Conservation (phyloP, 2,888 invertebrate species). For the Euplagia quadripunctaria region DNA sequence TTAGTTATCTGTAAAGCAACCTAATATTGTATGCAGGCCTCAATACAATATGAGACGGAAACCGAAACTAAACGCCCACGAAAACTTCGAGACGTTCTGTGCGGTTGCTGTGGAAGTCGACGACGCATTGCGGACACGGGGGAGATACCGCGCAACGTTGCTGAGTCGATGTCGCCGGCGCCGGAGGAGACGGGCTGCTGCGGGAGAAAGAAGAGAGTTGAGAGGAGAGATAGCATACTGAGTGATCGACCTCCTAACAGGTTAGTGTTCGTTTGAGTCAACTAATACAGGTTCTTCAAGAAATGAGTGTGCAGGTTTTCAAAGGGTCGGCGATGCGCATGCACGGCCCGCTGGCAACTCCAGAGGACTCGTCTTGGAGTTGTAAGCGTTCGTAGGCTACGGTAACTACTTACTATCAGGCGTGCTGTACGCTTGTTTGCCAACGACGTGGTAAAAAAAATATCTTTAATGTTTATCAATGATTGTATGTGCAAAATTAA, state of each 20-base stretch:
- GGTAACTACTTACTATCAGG: too few relatives aligned
- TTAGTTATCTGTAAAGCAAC: too few relatives aligned
- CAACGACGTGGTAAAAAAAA: too few relatives aligned
- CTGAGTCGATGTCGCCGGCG: conserved; percentile 59
- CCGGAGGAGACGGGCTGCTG: conserved; percentile 75
- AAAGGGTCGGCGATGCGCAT: too few relatives aligned
- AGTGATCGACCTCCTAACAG: conserved; percentile 80
- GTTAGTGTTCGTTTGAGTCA: conserved; percentile 56
- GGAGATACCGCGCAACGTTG: conserved; percentile 48
- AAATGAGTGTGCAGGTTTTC: too few relatives aligned
- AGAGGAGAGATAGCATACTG: conserved; percentile 85
- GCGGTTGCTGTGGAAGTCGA: conserved; percentile 74
- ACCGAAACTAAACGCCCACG: conserved; percentile 73
- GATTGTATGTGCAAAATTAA: too few relatives aligned
- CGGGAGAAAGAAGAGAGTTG: conserved; percentile 77
- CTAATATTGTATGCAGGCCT: conserved; percentile 54
- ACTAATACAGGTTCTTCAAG: background rate
- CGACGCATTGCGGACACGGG: conserved; percentile 62
- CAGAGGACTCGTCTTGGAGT: too few relatives aligned
- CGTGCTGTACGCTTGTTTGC: too few relatives aligned
- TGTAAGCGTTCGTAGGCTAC: too few relatives aligned
- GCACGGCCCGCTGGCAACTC: too few relatives aligned
- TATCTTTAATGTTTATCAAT: too few relatives aligned
- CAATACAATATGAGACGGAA: conserved; percentile 81
- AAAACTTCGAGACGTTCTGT: conserved; percentile 81